These are phyloP conservation scores for Neolamprologus toae DNA, from an alignment of 2,113 vertebrate species.

Conservation along the genomic window DNA sequence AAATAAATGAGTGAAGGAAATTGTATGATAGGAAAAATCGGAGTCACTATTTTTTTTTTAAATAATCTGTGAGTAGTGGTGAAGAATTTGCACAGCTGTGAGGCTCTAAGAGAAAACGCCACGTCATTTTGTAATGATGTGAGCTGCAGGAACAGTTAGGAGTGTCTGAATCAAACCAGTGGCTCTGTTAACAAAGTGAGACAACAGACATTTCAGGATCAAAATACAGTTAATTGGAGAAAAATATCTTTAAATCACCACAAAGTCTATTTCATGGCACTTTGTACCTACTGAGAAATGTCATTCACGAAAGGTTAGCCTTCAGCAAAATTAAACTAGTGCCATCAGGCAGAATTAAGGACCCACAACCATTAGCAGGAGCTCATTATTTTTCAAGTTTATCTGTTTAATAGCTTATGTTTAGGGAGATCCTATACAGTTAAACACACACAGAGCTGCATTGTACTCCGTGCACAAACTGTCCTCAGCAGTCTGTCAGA, in stretches of 20 bases:
- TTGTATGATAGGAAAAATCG: not conserved
- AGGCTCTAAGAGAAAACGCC: not conserved
- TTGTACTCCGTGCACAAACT: not conserved
- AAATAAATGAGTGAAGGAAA: not conserved
- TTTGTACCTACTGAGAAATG: not conserved
- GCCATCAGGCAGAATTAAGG: not conserved
- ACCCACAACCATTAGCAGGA: not conserved
- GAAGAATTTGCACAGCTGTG: not conserved
- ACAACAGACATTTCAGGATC: not conserved
- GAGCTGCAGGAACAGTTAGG: not conserved
- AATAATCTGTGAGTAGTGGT: not conserved
- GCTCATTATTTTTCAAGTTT: not conserved
- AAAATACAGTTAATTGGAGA: not conserved
- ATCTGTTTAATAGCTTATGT: not conserved
- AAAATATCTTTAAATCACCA: not conserved
- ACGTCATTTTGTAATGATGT: not conserved
- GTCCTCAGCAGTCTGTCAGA: slow-evolving; percentile 9
- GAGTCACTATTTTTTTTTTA: not conserved
- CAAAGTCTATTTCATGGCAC: not conserved
- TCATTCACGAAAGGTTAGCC: not conserved
- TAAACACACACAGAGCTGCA: not conserved
- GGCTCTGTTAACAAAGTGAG: not conserved
- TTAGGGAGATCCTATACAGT: not conserved
- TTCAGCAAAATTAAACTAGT: not conserved
- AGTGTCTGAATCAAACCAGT: not conserved